A percentile compares a stretch with the other conserved stretches of the same genome.
Conservation (phyloP, 2,888 invertebrate genomes). For the Muscina levida region DNA sequence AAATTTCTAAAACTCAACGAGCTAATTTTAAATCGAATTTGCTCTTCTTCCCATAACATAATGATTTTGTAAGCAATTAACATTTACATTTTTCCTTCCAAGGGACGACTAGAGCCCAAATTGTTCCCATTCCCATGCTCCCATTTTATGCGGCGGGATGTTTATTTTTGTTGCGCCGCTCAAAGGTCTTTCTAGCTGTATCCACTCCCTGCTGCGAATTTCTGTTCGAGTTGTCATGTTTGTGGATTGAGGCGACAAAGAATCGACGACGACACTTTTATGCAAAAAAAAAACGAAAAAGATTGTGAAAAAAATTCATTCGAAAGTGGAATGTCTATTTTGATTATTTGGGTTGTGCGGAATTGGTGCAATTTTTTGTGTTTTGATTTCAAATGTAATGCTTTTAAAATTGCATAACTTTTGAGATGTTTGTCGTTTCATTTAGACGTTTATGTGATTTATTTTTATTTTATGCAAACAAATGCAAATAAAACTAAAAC, state of each 20-base stretch:
- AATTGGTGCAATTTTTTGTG: conserved; percentile 12
- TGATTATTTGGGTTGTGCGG: conserved; percentile 47
- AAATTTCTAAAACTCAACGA: not conserved
- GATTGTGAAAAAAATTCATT: not conserved
- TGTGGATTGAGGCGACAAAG: not conserved
- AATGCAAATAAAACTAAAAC: too few species aligned
- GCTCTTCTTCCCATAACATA: conserved; percentile 5
- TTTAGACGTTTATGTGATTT: too few species aligned
- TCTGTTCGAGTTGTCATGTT: conserved; percentile 4
- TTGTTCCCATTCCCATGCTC: conserved; percentile 52
- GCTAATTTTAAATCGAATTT: not conserved
- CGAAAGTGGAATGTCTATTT: conserved; percentile 23
- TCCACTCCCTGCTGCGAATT: conserved; percentile 21
- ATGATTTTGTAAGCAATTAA: not conserved
- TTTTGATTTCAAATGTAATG: not conserved
- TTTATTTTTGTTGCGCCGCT: not conserved
- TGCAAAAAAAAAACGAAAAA: not conserved
- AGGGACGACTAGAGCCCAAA: conserved; percentile 35
- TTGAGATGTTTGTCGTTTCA: too few species aligned
- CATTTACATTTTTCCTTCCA: not conserved
- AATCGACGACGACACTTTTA: not conserved
- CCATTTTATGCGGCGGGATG: conserved; percentile 8
- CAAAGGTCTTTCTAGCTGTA: too few species aligned
- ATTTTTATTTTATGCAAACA: too few species aligned
- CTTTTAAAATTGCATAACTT: too few species aligned